These are phyloP conservation scores for Cetoscarus ocellatus DNA, from an alignment of 2,797 vertebrate genomes.

Conservation along the genomic window DNA sequence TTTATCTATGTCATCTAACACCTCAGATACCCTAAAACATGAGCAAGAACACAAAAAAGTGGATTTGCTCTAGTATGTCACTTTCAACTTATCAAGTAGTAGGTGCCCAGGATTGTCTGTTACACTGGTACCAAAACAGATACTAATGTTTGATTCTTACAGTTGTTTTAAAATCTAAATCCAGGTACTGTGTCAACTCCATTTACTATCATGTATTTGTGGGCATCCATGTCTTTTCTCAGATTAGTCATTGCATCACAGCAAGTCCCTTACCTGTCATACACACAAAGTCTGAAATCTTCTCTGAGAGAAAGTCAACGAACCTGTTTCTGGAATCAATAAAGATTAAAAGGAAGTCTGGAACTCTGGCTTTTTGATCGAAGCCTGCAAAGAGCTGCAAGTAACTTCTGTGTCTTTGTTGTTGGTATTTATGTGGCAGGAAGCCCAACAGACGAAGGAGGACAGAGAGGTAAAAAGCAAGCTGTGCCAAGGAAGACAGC, in stretches of 20 bases:
- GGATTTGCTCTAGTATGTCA: no score
- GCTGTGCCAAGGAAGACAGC: neutral
- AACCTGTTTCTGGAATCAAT: slow-evolving; percentile 38
- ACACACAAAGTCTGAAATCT: slow-evolving; percentile 14
- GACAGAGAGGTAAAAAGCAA: slow-evolving; percentile 19
- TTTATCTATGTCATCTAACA: no score
- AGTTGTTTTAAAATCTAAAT: no score
- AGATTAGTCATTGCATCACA: slow-evolving; percentile 12
- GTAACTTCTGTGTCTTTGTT: slow-evolving; percentile 26
- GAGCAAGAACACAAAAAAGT: no score
- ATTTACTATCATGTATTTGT: neutral
- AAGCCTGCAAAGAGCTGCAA: slow-evolving; percentile 4
- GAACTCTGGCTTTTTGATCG: slow-evolving; percentile 15
- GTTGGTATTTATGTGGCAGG: slow-evolving; percentile 14
- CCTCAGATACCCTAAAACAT: no score
- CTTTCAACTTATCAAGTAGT: no score
- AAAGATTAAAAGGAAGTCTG: slow-evolving; percentile 26
- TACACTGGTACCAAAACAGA: no score
- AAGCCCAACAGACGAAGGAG: neutral
- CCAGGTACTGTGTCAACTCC: no score
- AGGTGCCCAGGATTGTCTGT: no score
- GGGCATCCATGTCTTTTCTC: neutral
- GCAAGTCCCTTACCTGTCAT: slow-evolving; percentile 5
- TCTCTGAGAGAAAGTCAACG: slow-evolving; percentile 26
- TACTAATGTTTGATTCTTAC: no score